Percentiles rank a stretch among this genome's conserved stretches.
Evolutionary conservation across 2,113 vertebrate species (phyloP).

Genomic region (Gopherus evgoodei): DNA sequence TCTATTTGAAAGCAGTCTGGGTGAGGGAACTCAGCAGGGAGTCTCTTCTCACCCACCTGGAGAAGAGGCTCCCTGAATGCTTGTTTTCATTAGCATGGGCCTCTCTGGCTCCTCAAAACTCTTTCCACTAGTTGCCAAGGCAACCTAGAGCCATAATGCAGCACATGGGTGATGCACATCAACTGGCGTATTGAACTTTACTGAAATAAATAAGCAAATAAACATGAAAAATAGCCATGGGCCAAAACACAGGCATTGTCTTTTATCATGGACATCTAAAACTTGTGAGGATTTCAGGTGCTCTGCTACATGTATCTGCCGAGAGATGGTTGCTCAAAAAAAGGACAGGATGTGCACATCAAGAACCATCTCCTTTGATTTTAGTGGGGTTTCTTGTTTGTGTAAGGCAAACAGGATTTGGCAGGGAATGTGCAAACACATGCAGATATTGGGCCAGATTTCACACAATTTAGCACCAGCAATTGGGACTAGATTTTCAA

Average conservation of each 20-base stretch:
- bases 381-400: slow-evolving; percentile 40
- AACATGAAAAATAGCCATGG: slow-evolving; percentile 39
- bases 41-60: slow-evolving; percentile 69
- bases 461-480: neutral
- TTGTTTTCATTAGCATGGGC: slow-evolving; percentile 66
- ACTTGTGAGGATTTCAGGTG: slow-evolving; percentile 45
- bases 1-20: slow-evolving; percentile 51
- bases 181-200: slow-evolving; percentile 52
- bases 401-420: slow-evolving; percentile 14
- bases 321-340: slow-evolving; percentile 39
- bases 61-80: slow-evolving; percentile 51
- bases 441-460: neutral
- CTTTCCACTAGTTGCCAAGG: slow-evolving; percentile 77
- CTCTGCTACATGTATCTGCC: neutral
- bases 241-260: slow-evolving; percentile 24
- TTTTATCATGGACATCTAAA: slow-evolving; percentile 58
- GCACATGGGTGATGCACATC: slow-evolving; percentile 64
- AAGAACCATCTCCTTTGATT: slow-evolving; percentile 6
- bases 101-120: slow-evolving; percentile 71
- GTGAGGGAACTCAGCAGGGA: slow-evolving; percentile 56
- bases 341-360: neutral
- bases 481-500: neutral
- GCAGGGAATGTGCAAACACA: neutral
- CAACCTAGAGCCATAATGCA: slow-evolving; percentile 61
- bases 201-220: slow-evolving; percentile 66